Percentiles rank a stretch among this genome's conserved stretches.
phyloP scores from a whole-genome alignment of 2,113 vertebrate species.

The Brachyistius frenatus region DNA sequence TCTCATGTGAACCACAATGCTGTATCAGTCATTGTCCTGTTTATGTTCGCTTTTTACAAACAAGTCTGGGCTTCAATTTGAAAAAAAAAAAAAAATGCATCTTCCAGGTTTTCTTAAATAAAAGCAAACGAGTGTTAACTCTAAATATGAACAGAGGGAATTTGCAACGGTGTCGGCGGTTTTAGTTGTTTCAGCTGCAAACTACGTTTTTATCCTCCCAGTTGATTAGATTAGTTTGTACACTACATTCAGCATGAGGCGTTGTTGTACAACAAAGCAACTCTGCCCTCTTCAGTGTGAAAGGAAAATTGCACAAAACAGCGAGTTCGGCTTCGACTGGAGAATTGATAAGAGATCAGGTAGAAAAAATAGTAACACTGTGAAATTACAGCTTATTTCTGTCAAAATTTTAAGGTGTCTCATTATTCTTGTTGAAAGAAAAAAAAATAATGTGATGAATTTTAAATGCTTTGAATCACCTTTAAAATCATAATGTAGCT shows the following conservation, averaged over 20 bases:
- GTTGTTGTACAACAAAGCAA: slow-evolving; percentile 47
- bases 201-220: slow-evolving; percentile 5
- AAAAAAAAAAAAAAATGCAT: neutral
- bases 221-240: neutral
- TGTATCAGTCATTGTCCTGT: neutral
- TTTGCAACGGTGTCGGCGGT: neutral
- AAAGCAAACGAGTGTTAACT: neutral
- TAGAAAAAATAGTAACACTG: neutral
- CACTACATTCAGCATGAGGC: slow-evolving; percentile 2
- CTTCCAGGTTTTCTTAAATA: neutral
- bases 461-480: slow-evolving; percentile 5
- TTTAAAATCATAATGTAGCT: neutral
- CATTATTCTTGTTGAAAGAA: slow-evolving; percentile 1
- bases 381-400: neutral
- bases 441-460: neutral
- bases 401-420: slow-evolving; percentile 3
- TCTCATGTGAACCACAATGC: slow-evolving; percentile 1
- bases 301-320: slow-evolving; percentile 4
- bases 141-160: neutral
- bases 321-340: neutral
- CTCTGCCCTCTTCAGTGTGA: slow-evolving; percentile 72
- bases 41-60: neutral
- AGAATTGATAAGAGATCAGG: neutral
- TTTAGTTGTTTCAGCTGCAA: neutral
- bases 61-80: neutral